Evolutionary conservation across 2,888 invertebrate species (phyloP), one percentile per base, ranked within the genome.

Genomic region (Habroteleia sp.): DNA sequence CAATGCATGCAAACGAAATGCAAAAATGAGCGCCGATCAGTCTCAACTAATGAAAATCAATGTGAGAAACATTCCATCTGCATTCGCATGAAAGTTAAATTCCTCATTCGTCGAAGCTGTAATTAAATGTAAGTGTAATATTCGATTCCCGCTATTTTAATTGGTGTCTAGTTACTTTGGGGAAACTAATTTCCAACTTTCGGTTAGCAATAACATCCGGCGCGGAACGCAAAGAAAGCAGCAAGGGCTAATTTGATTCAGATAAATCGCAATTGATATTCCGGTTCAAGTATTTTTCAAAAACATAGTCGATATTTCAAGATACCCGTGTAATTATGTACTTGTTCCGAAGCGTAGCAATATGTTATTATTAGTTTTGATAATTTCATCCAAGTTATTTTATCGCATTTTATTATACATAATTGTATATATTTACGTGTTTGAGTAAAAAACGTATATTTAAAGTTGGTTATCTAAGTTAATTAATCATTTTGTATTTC

Each of bases 141-240:
- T 71, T 60, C 39, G 62, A 71, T 54, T 48, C 27, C 20, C 44
- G 25, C 29, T 63, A 17, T 63, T 56, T 56, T 56, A 72, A 72
- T 63, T 72, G 71, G 71, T 35, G 31, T 63, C 56, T 46, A 56
- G 54, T 56, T 63, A 33, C 63, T 13, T 10, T 3, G 35, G 16
- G 41, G n/a, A 58, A 73, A 73, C 58, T 73, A 63, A 73, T 58
- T 65, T 65, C 65, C 48, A 73, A 65, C 65, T 73, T 56, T 20
- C 37, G 31, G 50, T 42, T 58, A 58, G 58, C 52, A 65, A 65
- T 65, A 65, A 65, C 42, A 63, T 48, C 25, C n/a, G 27, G 10
- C 14, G n/a, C 6, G 72, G 16, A 42, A 39, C 13, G 27, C 17
- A 25, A 60, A 37, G 29, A 62, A 71, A 39, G 41, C 37, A 13